Conservation (phyloP, 2,113 vertebrate genomes). For the Promerops cafer region DNA sequence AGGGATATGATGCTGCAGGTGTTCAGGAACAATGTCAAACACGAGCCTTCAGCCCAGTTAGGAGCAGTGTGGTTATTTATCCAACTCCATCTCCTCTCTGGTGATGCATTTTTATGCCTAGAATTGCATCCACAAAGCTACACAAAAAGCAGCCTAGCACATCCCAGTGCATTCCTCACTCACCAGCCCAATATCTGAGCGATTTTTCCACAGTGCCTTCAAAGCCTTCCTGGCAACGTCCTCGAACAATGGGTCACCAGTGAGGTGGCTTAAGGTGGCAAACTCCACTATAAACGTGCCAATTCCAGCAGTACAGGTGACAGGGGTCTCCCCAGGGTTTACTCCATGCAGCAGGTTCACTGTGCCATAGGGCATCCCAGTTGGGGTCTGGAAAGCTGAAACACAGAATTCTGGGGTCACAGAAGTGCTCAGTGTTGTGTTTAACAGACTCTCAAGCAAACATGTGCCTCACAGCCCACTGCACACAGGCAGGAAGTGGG, state of each 20-base stretch:
- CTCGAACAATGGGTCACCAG: slow-evolving; percentile 88
- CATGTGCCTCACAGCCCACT: not conserved
- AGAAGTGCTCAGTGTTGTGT: accelerated
- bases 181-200: slow-evolving; percentile 95
- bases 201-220: slow-evolving; percentile 86
- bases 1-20: not conserved
- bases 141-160: not conserved
- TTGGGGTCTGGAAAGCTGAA: slow-evolving; percentile 92
- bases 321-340: slow-evolving; percentile 88
- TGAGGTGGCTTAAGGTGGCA: slow-evolving; percentile 88
- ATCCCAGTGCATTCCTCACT: not conserved
- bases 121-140: not conserved
- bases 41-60: accelerated
- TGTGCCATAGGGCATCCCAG: slow-evolving; percentile 95
- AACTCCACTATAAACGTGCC: slow-evolving; percentile 98
- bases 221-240: slow-evolving; percentile 82
- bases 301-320: slow-evolving; percentile 95
- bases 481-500: not conserved
- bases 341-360: slow-evolving; percentile 92
- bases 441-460: not conserved
- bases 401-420: not conserved
- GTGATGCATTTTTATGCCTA: not conserved
- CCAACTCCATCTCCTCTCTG: not conserved
- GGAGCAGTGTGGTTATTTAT: not conserved
- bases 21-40: not conserved